A percentile compares a stretch with the other conserved stretches of the same genome.
Evolutionary conservation across 2,888 invertebrate species (phyloP).

Genomic region (Galerucella calmariensis): DNA sequence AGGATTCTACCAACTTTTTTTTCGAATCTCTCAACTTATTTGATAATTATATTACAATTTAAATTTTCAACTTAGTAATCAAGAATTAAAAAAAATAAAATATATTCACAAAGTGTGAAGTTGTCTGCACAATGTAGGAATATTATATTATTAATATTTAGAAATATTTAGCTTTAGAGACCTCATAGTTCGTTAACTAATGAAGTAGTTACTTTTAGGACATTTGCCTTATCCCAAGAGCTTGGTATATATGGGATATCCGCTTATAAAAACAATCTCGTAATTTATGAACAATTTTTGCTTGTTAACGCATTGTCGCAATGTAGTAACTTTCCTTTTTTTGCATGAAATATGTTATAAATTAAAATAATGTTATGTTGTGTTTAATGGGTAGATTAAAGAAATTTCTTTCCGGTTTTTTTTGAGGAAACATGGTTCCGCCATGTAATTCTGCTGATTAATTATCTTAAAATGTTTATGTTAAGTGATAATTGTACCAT

Average conservation of each 20-base stretch:
- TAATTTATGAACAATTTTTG: not conserved
- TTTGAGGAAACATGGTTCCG: not conserved
- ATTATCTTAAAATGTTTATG: not conserved
- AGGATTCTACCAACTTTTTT: slow-evolving; percentile 23
- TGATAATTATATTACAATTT: slow-evolving; percentile 29
- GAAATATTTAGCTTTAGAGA: too few relatives aligned
- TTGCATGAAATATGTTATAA: slow-evolving; percentile 4
- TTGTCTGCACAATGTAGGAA: too few relatives aligned
- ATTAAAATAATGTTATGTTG: not conserved
- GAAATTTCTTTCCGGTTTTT: slow-evolving; percentile 5
- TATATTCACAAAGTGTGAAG: too few relatives aligned
- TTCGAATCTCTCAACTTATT: slow-evolving; percentile 32
- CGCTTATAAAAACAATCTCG: too few relatives aligned
- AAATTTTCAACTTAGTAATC: slow-evolving; percentile 22
- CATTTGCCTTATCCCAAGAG: too few relatives aligned
- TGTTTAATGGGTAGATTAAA: not conserved
- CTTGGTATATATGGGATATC: too few relatives aligned
- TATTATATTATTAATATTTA: too few relatives aligned
- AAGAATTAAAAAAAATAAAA: not conserved
- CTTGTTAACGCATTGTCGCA: not conserved
- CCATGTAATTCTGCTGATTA: not conserved
- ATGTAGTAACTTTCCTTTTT: not conserved
- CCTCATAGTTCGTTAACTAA: too few relatives aligned
- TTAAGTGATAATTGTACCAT: not conserved
- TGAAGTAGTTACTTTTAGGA: too few relatives aligned